These are phyloP conservation scores for Nephrotoma guestfalica DNA, from an alignment of 2,888 invertebrate species.

Conservation along the genomic window DNA sequence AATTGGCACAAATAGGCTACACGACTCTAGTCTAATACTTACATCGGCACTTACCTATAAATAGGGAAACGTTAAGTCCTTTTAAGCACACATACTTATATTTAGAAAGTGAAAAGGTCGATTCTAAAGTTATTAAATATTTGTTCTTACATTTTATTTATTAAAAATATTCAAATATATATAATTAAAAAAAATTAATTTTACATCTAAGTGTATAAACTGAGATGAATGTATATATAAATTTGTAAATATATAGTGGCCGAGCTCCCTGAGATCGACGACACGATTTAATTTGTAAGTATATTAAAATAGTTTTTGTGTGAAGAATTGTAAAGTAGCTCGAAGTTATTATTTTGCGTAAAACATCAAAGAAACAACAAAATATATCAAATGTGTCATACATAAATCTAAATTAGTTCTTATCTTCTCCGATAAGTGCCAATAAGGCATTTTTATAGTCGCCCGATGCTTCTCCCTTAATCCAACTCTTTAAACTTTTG, in stretches of 20 bases:
- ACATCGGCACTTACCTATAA: background rate
- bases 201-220: background rate
- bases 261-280: background rate
- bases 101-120: background rate
- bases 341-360: background rate
- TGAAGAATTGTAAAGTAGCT: background rate
- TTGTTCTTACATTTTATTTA: background rate
- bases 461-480: conserved; percentile 71
- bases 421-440: conserved; percentile 43
- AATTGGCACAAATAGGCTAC: background rate
- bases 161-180: background rate
- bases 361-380: background rate
- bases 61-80: background rate
- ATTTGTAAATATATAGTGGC: background rate
- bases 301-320: background rate
- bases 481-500: conserved; percentile 62
- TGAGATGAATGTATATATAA: background rate
- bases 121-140: background rate
- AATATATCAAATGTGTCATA: background rate
- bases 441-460: conserved; percentile 75
- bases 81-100: background rate
- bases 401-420: background rate
- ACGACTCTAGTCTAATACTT: background rate
- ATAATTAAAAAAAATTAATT: background rate
- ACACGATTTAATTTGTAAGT: background rate